A percentile compares a stretch with the other conserved stretches of the same genome.
phyloP scores from a whole-genome alignment of 2,888 invertebrate species.

The Cylindroiulus punctatus region DNA sequence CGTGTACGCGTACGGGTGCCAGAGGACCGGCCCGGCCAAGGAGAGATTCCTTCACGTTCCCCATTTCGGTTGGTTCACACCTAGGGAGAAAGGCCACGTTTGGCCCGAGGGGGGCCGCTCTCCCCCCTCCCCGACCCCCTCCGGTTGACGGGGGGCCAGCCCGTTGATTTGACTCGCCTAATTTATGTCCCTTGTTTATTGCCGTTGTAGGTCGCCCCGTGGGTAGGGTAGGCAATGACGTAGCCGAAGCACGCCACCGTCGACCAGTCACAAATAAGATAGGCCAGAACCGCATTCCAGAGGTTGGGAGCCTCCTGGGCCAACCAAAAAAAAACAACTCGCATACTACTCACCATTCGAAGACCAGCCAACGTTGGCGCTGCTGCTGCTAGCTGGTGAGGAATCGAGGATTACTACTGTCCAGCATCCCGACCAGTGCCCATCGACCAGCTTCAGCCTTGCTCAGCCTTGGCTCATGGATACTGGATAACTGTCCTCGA shows the following conservation, averaged over 20 bases:
- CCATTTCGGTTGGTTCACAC: conserved; percentile 29
- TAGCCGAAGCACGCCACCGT: not conserved
- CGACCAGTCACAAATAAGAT: conserved; percentile 43
- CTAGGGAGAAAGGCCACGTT: conserved; percentile 49
- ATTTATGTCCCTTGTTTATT: conserved; percentile 51
- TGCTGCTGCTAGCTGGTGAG: not conserved
- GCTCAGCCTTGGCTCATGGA: not conserved
- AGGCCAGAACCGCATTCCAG: conserved; percentile 41
- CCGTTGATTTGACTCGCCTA: conserved; percentile 48
- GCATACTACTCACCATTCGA: conserved; percentile 26
- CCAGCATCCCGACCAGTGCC: not conserved
- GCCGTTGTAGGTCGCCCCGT: conserved; percentile 50
- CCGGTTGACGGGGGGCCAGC: not conserved
- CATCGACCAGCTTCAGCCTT: no score
- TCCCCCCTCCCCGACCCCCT: not conserved
- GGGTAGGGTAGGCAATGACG: conserved; percentile 45
- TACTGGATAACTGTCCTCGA: not conserved
- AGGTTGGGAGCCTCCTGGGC: conserved; percentile 27
- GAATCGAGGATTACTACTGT: not conserved
- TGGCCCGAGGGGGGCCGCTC: conserved; percentile 24
- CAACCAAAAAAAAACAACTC: not conserved
- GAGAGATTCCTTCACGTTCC: conserved; percentile 44
- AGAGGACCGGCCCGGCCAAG: conserved; percentile 2
- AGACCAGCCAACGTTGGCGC: not conserved
- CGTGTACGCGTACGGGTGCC: no score